Evolutionary conservation across 2,888 invertebrate species (phyloP).

Genomic region (Arge pagana): DNA sequence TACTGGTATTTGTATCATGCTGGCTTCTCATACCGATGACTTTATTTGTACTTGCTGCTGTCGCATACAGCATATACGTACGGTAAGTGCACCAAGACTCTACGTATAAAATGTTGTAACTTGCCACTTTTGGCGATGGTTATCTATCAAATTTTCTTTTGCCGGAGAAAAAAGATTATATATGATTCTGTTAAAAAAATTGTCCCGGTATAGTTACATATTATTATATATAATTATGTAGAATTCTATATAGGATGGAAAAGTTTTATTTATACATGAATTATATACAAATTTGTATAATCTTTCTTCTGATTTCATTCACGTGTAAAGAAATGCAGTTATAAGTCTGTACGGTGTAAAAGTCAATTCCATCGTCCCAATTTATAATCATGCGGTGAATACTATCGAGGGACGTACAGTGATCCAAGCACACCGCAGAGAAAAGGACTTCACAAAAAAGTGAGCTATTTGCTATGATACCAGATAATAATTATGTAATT

Average conservation of each 20-base stretch:
- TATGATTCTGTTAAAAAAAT: no score
- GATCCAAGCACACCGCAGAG: constrained; percentile 43
- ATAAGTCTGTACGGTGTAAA: constrained; percentile 37
- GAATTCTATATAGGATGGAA: no score
- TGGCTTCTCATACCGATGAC: constrained; percentile 58
- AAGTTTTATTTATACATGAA: no score
- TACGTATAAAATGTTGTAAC: no score
- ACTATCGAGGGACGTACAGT: constrained; percentile 40
- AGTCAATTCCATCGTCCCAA: constrained; percentile 36
- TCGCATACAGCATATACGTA: constrained; percentile 53
- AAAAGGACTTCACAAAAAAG: constrained; percentile 41
- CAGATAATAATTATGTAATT: background rate
- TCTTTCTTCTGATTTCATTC: background rate
- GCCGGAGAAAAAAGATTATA: no score
- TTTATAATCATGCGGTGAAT: constrained; percentile 40
- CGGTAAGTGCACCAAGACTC: constrained; percentile 35
- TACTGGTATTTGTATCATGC: constrained; percentile 59
- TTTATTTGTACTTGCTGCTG: constrained; percentile 54
- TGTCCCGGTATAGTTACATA: no score
- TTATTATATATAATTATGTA: no score
- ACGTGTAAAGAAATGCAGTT: constrained; percentile 33
- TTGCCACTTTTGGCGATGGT: no score
- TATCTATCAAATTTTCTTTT: no score
- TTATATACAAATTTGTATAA: background rate
- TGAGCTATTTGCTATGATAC: constrained; percentile 10